Percentiles rank a stretch among this genome's conserved stretches.
These are phyloP conservation scores for Sebastes aleutianus DNA, from an alignment of 2,797 vertebrate species.

Conservation along the genomic window DNA sequence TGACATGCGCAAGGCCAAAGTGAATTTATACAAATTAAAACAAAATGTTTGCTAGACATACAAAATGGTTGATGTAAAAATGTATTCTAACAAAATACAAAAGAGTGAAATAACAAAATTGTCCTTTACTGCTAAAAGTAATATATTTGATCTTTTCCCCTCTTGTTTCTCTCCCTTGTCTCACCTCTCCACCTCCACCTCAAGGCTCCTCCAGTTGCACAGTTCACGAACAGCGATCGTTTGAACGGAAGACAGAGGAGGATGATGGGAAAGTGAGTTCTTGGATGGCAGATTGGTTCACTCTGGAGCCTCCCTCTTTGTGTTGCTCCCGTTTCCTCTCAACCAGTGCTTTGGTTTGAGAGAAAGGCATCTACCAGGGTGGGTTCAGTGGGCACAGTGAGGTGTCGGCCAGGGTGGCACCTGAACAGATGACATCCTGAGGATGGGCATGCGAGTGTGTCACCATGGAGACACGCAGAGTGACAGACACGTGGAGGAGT, in stretches of 20 bases:
- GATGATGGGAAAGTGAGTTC: slow-evolving; percentile 80
- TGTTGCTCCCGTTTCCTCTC: slow-evolving; percentile 23
- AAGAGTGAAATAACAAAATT: background rate
- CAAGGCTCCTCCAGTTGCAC: slow-evolving; percentile 61
- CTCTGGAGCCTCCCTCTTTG: slow-evolving; percentile 2
- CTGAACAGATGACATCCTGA: slow-evolving; percentile 37
- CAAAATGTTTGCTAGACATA: background rate
- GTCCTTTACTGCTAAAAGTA: background rate
- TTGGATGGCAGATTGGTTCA: slow-evolving; percentile 5
- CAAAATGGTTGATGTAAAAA: background rate
- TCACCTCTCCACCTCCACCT: background rate
- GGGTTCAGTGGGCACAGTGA: background rate
- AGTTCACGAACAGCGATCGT: slow-evolving; percentile 71
- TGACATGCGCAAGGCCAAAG: background rate
- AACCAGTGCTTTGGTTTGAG: slow-evolving; percentile 28
- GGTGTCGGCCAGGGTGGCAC: background rate
- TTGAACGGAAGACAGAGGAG: slow-evolving; percentile 77
- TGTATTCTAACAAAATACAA: background rate
- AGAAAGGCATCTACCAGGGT: slow-evolving; percentile 1
- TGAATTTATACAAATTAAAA: background rate
- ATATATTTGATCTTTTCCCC: background rate
- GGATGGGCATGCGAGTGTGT: slow-evolving; percentile 52
- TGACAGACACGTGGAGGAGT: slow-evolving; percentile 54
- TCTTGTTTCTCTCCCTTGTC: background rate
- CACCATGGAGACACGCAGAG: slow-evolving; percentile 61